A percentile compares a stretch with the other conserved stretches of the same genome.
These are phyloP conservation scores for Formicarius rufipectus DNA, from an alignment of 2,113 vertebrate species.

Conservation along the genomic window DNA sequence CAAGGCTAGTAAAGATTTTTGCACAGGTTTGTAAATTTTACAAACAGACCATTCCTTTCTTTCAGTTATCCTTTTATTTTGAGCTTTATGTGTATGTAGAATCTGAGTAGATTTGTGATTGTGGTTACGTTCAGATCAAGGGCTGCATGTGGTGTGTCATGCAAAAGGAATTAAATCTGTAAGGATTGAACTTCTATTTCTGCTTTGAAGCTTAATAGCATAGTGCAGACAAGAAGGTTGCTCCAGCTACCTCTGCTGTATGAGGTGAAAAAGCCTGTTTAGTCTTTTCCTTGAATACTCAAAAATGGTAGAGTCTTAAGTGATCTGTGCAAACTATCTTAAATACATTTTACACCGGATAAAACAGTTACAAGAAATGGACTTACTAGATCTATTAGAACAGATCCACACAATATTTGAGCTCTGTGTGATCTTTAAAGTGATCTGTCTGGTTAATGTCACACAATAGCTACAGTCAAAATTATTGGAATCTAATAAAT, in stretches of 20 bases:
- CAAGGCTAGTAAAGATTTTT: constrained; percentile 96
- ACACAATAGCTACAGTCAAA: not conserved
- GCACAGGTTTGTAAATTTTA: constrained; percentile 85
- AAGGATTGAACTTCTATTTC: not conserved
- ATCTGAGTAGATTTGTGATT: not conserved
- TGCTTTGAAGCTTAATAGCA: not conserved
- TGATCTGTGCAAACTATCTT: not conserved
- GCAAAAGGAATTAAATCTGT: not conserved
- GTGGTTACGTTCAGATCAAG: not conserved
- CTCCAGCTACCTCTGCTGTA: not conserved
- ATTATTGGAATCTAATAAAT: not conserved
- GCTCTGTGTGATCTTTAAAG: not conserved
- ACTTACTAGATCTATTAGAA: not conserved
- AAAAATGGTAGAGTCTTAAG: not conserved
- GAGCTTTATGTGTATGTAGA: not conserved
- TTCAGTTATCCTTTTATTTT: not conserved
- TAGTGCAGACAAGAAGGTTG: not conserved
- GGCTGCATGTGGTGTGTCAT: not conserved
- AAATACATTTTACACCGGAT: not conserved
- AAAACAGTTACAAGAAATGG: not conserved
- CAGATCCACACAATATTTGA: not conserved
- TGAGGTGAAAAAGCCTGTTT: not conserved
- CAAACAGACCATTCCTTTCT: not conserved
- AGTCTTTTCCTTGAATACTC: not conserved
- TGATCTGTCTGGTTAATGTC: not conserved